Percentiles rank a stretch among this genome's conserved stretches.
These are phyloP conservation scores for Aphelinus atriplicis DNA, from an alignment of 1,140 invertebrate species.

Conservation along the genomic window DNA sequence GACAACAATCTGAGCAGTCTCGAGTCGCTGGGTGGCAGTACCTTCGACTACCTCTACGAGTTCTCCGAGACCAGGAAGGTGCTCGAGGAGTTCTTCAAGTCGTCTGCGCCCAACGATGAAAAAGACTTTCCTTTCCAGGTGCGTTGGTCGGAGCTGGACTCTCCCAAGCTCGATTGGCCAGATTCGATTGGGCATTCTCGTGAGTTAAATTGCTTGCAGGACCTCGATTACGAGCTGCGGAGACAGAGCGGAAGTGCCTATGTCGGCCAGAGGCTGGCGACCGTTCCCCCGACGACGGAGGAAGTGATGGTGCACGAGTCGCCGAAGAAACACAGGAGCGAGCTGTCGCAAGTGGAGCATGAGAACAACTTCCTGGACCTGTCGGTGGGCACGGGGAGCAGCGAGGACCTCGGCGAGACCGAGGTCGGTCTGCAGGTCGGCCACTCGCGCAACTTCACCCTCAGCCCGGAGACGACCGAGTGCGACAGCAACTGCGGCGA, in stretches of 20 bases:
- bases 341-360: constrained; percentile 63
- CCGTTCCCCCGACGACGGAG: constrained; percentile 66
- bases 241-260: constrained; percentile 78
- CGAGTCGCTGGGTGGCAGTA: constrained; percentile 62
- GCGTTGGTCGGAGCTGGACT: constrained; percentile 6
- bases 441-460: constrained; percentile 82
- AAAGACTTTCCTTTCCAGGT: constrained; percentile 70
- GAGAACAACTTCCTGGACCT: constrained; percentile 74
- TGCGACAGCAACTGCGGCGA: constrained; percentile 90
- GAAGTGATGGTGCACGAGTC: constrained; percentile 66
- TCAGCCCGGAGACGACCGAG: constrained; percentile 95
- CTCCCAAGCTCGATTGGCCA: neutral
- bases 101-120: constrained; percentile 72
- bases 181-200: neutral
- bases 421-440: constrained; percentile 74
- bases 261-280: constrained; percentile 81
- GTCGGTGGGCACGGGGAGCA: constrained; percentile 74
- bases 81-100: constrained; percentile 90
- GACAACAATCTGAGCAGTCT: constrained; percentile 60
- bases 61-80: constrained; percentile 92
- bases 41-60: constrained; percentile 88
- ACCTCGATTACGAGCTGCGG: constrained; percentile 85
- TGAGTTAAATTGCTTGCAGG: constrained; percentile 59
- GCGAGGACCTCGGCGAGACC: constrained; percentile 75
- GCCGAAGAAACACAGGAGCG: constrained; percentile 61